These are phyloP conservation scores for Eutrigla gurnardus DNA, from an alignment of 2,797 vertebrate species.

Conservation along the genomic window DNA sequence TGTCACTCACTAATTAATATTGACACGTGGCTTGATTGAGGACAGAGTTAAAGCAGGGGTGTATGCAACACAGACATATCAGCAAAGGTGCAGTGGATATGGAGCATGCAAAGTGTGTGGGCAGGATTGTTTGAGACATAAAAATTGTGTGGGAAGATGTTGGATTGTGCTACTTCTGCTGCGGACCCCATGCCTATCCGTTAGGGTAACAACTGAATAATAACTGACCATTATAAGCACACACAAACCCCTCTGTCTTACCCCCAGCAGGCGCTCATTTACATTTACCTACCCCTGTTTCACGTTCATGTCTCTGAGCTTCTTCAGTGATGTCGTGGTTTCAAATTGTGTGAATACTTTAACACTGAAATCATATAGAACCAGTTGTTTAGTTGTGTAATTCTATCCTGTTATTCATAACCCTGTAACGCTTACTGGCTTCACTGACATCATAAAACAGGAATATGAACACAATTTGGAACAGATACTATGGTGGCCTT, in stretches of 20 bases:
- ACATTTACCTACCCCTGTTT: constrained; percentile 52
- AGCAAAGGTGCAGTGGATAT: constrained; percentile 36
- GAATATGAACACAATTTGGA: constrained; percentile 10
- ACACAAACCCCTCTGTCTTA: constrained; percentile 19
- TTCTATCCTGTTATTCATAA: neutral
- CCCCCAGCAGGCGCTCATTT: constrained; percentile 50
- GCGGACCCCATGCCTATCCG: neutral
- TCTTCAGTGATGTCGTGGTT: constrained; percentile 7
- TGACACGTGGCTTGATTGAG: constrained; percentile 67
- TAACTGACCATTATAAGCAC: constrained; percentile 29
- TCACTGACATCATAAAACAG: neutral
- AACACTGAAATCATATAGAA: constrained; percentile 10
- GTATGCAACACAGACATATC: constrained; percentile 29
- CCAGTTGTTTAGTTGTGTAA: neutral
- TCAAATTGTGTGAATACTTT: neutral
- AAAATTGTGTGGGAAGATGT: neutral
- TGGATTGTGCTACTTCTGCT: neutral
- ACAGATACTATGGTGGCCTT: neutral
- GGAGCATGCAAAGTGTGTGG: constrained; percentile 11
- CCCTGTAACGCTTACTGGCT: neutral
- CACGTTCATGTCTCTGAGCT: constrained; percentile 57
- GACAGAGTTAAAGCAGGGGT: constrained; percentile 32
- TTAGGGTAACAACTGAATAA: constrained; percentile 27
- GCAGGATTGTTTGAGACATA: neutral
- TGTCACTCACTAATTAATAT: constrained; percentile 63